These are phyloP conservation scores for Petromus typicus DNA, from an alignment of 2,113 vertebrate species.

Conservation along the genomic window DNA sequence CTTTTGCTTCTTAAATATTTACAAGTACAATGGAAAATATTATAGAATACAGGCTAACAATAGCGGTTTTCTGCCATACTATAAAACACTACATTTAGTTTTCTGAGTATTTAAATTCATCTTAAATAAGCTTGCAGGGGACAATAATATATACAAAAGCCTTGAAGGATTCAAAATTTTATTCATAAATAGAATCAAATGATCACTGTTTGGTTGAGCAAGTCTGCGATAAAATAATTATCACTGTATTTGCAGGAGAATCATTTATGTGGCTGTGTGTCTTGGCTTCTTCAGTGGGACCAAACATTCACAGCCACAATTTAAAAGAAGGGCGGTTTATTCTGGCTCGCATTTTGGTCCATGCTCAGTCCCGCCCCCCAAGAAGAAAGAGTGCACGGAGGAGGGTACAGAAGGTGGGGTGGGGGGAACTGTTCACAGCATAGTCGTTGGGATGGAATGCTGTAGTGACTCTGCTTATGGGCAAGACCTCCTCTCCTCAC, in stretches of 20 bases:
- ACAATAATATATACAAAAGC: background rate
- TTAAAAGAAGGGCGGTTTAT: background rate
- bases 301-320: background rate
- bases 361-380: background rate
- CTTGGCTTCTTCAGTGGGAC: background rate
- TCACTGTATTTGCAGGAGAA: background rate
- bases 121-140: background rate
- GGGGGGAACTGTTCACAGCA: background rate
- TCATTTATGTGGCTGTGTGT: background rate
- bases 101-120: background rate
- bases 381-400: background rate
- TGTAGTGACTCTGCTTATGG: background rate
- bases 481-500: background rate
- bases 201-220: background rate
- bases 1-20: background rate
- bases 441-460: background rate
- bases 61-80: background rate
- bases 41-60: background rate
- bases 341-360: background rate
- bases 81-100: background rate
- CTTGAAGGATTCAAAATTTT: background rate
- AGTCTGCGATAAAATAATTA: background rate
- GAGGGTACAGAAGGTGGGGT: too few species aligned
- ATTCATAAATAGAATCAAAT: background rate
- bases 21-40: background rate